Conservation (phyloP, 1,140 invertebrate species). For the Pseudomyrmex dendroicus region DNA sequence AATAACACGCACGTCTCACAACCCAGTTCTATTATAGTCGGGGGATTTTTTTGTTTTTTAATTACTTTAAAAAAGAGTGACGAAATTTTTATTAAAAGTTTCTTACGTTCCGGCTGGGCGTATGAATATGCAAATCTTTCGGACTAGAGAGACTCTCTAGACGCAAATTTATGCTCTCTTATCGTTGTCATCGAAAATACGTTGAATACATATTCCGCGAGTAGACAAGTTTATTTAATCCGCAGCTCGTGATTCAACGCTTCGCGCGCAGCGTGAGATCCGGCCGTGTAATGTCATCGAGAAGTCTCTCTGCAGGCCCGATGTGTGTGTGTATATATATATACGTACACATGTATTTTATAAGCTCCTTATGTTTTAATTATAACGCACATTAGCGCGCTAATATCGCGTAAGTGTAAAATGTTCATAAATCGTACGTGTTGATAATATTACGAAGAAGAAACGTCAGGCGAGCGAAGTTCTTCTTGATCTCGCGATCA, state of each 20-base stretch:
- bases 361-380: slow-evolving; percentile 14
- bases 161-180: slow-evolving; percentile 44
- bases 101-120: background rate
- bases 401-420: background rate
- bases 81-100: background rate
- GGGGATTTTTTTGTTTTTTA: background rate
- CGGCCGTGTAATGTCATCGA: slow-evolving; percentile 1
- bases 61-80: slow-evolving; percentile 1
- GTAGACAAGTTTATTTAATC: slow-evolving; percentile 47
- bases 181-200: slow-evolving; percentile 47
- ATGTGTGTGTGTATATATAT: too few species aligned
- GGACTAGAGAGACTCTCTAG: background rate
- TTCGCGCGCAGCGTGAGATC: slow-evolving; percentile 24
- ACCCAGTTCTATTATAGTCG: background rate
- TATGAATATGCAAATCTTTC: slow-evolving; percentile 41
- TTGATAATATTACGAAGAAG: background rate
- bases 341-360: slow-evolving; percentile 7
- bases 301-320: background rate
- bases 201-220: slow-evolving; percentile 5
- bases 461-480: background rate
- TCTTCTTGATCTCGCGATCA: background rate
- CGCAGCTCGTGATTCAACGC: slow-evolving; percentile 9
- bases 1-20: background rate
- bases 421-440: background rate
- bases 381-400: background rate